Percentiles rank a stretch among this genome's conserved stretches.
Conservation (phyloP, 2,113 vertebrate species). For the Hassar affinis region DNA sequence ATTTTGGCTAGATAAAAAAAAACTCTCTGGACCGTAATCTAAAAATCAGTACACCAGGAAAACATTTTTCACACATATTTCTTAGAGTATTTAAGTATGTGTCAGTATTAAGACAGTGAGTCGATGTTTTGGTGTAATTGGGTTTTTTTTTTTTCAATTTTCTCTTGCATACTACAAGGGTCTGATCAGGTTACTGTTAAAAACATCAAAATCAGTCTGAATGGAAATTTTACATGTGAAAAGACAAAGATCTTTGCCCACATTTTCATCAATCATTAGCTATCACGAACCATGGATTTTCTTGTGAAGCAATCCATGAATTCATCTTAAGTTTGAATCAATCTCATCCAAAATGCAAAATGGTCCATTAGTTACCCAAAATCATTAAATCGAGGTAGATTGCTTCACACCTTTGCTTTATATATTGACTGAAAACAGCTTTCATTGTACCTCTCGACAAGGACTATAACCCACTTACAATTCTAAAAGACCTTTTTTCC, state of each 20-base stretch:
- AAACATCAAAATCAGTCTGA: conserved; percentile 34
- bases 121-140: neutral
- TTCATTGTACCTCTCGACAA: neutral
- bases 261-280: conserved; percentile 35
- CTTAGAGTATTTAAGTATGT: neutral
- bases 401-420: conserved; percentile 5
- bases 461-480: neutral
- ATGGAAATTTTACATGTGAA: conserved; percentile 39
- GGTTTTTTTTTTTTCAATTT: conserved; percentile 4
- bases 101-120: neutral
- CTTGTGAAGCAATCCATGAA: conserved; percentile 27
- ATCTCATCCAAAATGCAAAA: conserved; percentile 31
- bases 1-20: neutral
- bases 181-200: conserved; percentile 8
- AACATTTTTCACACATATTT: neutral
- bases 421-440: conserved; percentile 17
- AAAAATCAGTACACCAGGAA: neutral
- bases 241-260: conserved; percentile 25
- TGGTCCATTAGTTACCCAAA: conserved; percentile 24
- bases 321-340: conserved; percentile 25
- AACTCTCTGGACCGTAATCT: neutral
- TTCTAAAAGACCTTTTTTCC: neutral
- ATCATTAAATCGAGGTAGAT: conserved; percentile 5
- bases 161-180: neutral
- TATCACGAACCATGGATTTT: conserved; percentile 22